A percentile compares a stretch with the other conserved stretches of the same genome.
These are phyloP conservation scores for Antigone vipio DNA, from an alignment of 2,113 vertebrate species.

Conservation along the genomic window DNA sequence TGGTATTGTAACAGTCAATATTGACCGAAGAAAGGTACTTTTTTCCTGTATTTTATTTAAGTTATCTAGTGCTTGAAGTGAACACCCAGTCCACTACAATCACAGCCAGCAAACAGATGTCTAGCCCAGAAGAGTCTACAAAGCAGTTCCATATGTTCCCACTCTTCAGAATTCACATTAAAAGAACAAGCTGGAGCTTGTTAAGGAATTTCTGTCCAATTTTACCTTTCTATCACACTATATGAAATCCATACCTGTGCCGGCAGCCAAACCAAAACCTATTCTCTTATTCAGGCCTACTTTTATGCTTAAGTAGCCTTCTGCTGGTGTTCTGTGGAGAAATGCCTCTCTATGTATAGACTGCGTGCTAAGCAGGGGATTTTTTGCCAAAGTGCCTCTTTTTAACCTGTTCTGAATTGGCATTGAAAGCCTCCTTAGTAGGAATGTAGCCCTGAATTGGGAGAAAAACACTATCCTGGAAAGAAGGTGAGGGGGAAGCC, in stretches of 20 bases:
- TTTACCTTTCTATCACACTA: neutral
- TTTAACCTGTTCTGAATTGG: neutral
- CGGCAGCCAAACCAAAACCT: neutral
- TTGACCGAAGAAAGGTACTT: neutral
- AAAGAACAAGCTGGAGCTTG: neutral
- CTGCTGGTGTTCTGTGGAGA: neutral
- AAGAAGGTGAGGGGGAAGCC: neutral
- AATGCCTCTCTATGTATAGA: neutral
- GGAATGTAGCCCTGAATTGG: neutral
- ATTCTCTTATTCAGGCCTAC: neutral
- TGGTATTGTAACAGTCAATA: neutral
- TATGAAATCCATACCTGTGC: neutral
- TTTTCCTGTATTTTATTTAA: constrained; percentile 8
- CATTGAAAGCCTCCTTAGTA: neutral
- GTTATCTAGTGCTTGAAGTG: neutral
- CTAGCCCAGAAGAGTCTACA: constrained; percentile 12
- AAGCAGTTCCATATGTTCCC: constrained; percentile 51
- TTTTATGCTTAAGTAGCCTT: neutral
- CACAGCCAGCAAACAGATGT: constrained; percentile 29
- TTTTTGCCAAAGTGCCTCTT: neutral
- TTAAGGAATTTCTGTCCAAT: constrained; percentile 4
- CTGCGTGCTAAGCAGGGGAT: neutral
- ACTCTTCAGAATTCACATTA: neutral
- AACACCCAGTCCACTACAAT: neutral
- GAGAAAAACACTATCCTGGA: neutral